Evolutionary conservation across 1,140 invertebrate genomes (phyloP).

Genomic region (Calephelis nemesis): DNA sequence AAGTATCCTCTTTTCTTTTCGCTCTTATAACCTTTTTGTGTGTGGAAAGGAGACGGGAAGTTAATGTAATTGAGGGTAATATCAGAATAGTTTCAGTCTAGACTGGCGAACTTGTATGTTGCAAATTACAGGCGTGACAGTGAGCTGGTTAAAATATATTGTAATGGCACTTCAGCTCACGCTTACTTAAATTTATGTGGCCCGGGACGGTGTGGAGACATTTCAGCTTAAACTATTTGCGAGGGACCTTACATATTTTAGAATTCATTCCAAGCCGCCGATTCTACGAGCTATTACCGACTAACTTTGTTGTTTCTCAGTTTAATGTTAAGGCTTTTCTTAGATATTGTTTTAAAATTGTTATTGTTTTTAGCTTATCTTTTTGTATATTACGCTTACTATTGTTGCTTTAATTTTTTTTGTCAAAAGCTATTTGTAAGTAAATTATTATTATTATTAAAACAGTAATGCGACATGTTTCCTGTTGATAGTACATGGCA

Average conservation of each 20-base stretch:
- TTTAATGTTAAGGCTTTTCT: conserved; percentile 43
- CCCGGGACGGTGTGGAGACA: conserved; percentile 43
- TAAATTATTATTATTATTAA: too few relatives aligned
- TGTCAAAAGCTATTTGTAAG: too few relatives aligned
- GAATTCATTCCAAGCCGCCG: conserved; percentile 9
- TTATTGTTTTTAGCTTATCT: too few relatives aligned
- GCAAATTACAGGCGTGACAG: conserved; percentile 63
- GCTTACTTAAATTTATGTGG: conserved; percentile 64
- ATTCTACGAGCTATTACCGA: conserved; percentile 15
- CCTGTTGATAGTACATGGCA: too few relatives aligned
- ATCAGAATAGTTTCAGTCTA: conserved; percentile 75
- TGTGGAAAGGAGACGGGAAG: conserved; percentile 43
- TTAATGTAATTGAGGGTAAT: conserved; percentile 74
- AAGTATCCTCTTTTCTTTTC: conserved; percentile 39
- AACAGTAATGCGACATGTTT: too few relatives aligned
- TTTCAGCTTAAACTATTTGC: conserved; percentile 45
- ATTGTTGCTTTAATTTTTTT: too few relatives aligned
- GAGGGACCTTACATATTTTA: conserved; percentile 24
- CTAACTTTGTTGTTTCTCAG: conserved; percentile 13
- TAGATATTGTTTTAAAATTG: conserved; percentile 9
- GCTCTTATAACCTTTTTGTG: conserved; percentile 23
- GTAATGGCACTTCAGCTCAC: conserved; percentile 60
- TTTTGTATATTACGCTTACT: too few relatives aligned
- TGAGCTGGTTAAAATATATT: conserved; percentile 66
- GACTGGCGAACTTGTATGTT: conserved; percentile 70